Conservation (phyloP, 2,797 vertebrate genomes). For the Pteropus rufus region DNA sequence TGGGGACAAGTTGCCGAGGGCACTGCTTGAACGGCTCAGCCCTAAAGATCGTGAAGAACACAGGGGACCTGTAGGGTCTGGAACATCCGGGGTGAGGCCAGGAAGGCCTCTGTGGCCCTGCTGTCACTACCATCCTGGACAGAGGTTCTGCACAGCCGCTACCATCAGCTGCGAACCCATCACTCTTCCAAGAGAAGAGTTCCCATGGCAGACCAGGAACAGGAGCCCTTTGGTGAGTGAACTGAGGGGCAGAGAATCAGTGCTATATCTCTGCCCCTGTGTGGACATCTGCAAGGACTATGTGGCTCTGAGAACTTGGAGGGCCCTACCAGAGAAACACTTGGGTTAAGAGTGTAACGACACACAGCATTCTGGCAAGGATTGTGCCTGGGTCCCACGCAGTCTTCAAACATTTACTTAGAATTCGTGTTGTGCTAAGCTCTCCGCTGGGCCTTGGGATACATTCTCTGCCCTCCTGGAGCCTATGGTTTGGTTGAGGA, state of each 20-base stretch:
- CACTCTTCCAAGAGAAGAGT: background rate
- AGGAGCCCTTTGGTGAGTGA: background rate
- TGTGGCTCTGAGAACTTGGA: background rate
- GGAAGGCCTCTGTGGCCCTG: background rate
- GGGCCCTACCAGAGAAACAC: background rate
- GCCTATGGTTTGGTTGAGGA: background rate
- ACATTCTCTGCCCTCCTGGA: background rate
- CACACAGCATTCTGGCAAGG: too few relatives aligned
- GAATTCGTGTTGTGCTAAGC: background rate
- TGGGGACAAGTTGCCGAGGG: background rate
- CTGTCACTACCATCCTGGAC: background rate
- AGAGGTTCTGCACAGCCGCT: background rate
- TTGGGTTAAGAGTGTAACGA: background rate
- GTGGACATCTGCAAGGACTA: background rate
- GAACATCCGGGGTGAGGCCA: background rate
- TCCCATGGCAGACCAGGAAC: accelerated
- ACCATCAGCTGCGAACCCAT: background rate
- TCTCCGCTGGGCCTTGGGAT: background rate
- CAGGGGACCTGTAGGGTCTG: accelerated
- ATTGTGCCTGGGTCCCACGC: background rate
- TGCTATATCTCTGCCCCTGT: background rate
- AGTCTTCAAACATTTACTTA: background rate
- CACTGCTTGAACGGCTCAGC: background rate
- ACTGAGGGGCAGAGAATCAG: background rate
- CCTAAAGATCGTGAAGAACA: background rate